Conservation (phyloP, 1,140 invertebrate genomes). For the Megalopta genalis region DNA sequence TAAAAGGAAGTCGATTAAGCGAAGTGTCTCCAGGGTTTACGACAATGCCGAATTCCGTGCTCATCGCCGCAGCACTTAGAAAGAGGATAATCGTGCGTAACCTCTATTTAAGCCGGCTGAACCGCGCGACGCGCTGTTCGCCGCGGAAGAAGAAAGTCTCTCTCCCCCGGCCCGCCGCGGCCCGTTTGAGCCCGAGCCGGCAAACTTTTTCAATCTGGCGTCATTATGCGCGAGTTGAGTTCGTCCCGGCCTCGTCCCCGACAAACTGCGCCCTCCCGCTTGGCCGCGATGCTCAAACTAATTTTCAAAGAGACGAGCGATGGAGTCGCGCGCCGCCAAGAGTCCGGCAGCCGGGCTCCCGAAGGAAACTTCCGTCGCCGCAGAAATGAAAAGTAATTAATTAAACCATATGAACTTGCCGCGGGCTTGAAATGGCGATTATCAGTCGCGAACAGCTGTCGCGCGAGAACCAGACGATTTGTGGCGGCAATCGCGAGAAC, state of each 20-base stretch:
- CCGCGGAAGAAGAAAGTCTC: slow-evolving; percentile 44
- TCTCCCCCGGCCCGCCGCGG: background rate
- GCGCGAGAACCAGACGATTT: background rate
- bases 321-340: slow-evolving; percentile 58
- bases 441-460: background rate
- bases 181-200: slow-evolving; percentile 17
- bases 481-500: background rate
- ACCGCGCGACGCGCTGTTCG: slow-evolving; percentile 46
- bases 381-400: slow-evolving; percentile 59
- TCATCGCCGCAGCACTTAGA: no score
- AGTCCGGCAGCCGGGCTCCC: slow-evolving; percentile 7
- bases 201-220: slow-evolving; percentile 76
- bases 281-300: slow-evolving; percentile 49
- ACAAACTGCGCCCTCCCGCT: slow-evolving; percentile 39
- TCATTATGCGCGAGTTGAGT: slow-evolving; percentile 71
- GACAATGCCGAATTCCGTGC: no score
- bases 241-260: slow-evolving; percentile 41
- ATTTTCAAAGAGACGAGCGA: slow-evolving; percentile 58
- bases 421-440: background rate
- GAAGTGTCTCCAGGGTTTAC: no score
- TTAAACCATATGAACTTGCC: slow-evolving; percentile 47
- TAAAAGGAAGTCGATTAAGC: no score
- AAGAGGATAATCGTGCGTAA: slow-evolving; percentile 60
- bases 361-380: slow-evolving; percentile 30
- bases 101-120: slow-evolving; percentile 60